phyloP scores from a whole-genome alignment of 2,797 vertebrate genomes.

The Phoebastria nigripes region DNA sequence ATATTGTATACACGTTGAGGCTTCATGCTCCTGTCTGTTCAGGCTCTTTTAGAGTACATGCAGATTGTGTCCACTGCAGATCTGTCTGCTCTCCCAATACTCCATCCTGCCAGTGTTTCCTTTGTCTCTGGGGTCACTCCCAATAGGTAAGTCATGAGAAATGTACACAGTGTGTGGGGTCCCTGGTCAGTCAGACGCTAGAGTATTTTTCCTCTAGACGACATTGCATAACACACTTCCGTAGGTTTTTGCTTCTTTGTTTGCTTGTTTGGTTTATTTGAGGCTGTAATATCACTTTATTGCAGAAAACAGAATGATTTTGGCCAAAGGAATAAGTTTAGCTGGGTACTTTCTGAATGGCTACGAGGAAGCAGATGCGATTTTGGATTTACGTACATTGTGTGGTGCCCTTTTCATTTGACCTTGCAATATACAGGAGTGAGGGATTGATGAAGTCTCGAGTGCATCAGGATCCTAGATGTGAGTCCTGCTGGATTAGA shows the following conservation, averaged over 20 bases:
- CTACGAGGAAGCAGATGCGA: not conserved
- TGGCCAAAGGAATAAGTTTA: not conserved
- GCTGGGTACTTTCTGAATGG: not conserved
- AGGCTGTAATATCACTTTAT: not conserved
- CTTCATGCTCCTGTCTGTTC: not conserved
- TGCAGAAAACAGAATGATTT: not conserved
- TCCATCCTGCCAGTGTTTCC: not conserved
- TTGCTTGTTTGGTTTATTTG: not conserved
- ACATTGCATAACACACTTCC: not conserved
- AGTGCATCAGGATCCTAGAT: not conserved
- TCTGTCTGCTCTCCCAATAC: not conserved
- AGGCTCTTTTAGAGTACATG: constrained; percentile 5
- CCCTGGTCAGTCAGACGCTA: not conserved
- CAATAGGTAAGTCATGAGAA: not conserved
- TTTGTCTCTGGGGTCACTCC: not conserved
- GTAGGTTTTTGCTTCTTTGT: not conserved
- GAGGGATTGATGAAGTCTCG: not conserved
- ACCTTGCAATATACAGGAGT: not conserved
- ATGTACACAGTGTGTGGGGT: not conserved
- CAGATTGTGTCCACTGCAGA: not conserved
- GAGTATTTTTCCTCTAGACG: not conserved
- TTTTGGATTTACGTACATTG: not conserved
- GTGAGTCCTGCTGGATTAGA: not conserved
- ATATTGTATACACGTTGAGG: not conserved
- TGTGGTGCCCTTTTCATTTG: not conserved